Evolutionary conservation across 2,797 vertebrate species (phyloP), one percentile per base, ranked within the genome.

Genomic region (Rallus crepitans): DNA sequence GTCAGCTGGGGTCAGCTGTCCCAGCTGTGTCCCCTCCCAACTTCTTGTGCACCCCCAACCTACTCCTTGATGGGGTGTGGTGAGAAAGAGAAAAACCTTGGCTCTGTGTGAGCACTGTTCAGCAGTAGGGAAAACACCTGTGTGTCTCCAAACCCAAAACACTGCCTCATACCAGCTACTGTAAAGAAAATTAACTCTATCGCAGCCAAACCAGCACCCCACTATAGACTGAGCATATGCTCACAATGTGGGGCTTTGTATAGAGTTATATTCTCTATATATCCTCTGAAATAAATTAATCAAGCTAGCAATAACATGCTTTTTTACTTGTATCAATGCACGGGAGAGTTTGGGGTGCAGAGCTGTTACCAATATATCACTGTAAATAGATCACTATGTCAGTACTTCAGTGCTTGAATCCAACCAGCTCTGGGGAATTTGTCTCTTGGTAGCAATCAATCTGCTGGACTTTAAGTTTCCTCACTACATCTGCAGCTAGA

Each of bases 391-490:
- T 95, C 94, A 92, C 73, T 95, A 92, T 90, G 86, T 79, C 90
- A 94, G 86, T 71, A 82, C 73, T 88, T 90, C 75, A 80, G 59
- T 70, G 63, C 77, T 90, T 84, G 70, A 93, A 87, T 94, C 83
- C 71, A 79, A 73, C 73, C 48, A 82, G 63, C 95, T 84, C 87
- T 53, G 42, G 90, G 94, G 92, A 95, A 89, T 96, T 95, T 47
- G 59, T 95, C 90, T 86, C 94, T 71, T 61, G 80, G 77, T 63
- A 93, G 86, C 82, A 95, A 95, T 97, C 93, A 96, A 87, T 96
- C 93, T 89, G 86, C 85, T 84, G 77, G 92, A 92, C 80, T 96
- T 96, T 94, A 94, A 94, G 80, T 89, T 96, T 95, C 59, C 77
- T 94, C 63, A 94, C 63, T 66, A 92, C 59, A 87, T 66, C 73